Evolutionary conservation across 2,888 invertebrate genomes (phyloP).

Genomic region (Brachypterus glaber): DNA sequence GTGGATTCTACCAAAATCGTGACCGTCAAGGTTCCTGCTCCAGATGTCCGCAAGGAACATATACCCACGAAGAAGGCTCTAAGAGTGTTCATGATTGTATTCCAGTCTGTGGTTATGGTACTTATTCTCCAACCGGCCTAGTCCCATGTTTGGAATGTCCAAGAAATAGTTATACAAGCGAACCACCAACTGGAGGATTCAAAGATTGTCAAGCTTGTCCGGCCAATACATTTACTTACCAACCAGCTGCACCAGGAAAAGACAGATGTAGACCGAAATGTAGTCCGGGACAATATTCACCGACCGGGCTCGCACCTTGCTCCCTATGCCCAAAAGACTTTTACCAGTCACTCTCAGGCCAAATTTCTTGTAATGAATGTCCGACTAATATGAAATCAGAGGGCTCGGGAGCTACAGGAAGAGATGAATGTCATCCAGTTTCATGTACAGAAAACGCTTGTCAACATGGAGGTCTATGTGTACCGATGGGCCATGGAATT

Average conservation of each 20-base stretch:
- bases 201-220: slow-evolving; percentile 92
- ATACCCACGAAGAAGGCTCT: slow-evolving; percentile 83
- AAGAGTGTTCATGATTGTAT: slow-evolving; percentile 79
- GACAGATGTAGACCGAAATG: slow-evolving; percentile 83
- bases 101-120: slow-evolving; percentile 92
- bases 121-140: slow-evolving; percentile 88
- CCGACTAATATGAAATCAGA: slow-evolving; percentile 84
- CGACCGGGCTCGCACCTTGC: slow-evolving; percentile 88
- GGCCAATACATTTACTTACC: slow-evolving; percentile 79
- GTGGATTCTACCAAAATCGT: slow-evolving; percentile 89
- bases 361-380: slow-evolving; percentile 81
- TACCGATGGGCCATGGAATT: slow-evolving; percentile 76
- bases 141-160: slow-evolving; percentile 92
- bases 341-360: slow-evolving; percentile 79
- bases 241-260: slow-evolving; percentile 78
- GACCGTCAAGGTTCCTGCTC: slow-evolving; percentile 84
- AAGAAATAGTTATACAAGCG: slow-evolving; percentile 78
- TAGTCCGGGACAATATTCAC: slow-evolving; percentile 80
- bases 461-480: slow-evolving; percentile 83
- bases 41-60: slow-evolving; percentile 86
- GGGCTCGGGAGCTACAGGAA: slow-evolving; percentile 64
- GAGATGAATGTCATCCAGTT: slow-evolving; percentile 80
- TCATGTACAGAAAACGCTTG: slow-evolving; percentile 82
- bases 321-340: slow-evolving; percentile 86
- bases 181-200: slow-evolving; percentile 82